Evolutionary conservation across 2,888 invertebrate genomes (phyloP).

Genomic region (Apamea epomidion): DNA sequence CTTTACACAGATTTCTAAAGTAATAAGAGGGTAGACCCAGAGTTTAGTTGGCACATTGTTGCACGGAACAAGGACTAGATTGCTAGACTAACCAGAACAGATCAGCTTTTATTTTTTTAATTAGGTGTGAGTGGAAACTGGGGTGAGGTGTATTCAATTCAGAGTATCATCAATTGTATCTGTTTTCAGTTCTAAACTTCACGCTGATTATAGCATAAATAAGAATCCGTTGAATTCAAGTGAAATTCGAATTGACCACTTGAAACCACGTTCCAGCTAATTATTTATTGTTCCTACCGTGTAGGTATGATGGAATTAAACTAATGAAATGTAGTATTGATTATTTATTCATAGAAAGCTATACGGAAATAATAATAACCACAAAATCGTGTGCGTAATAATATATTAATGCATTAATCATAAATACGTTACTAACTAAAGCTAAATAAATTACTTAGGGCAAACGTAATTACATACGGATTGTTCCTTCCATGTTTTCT

Average conservation of each 20-base stretch:
- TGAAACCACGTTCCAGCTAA: neutral
- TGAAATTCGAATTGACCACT: neutral
- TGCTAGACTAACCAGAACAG: conserved; percentile 3
- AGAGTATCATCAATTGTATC: neutral
- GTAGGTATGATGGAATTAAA: neutral
- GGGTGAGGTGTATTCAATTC: conserved; percentile 2
- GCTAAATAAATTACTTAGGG: conserved; percentile 39
- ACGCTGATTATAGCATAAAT: neutral
- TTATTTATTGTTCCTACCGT: neutral
- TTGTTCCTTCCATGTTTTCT: conserved; percentile 68
- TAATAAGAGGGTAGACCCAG: neutral
- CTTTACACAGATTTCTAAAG: conserved; percentile 2
- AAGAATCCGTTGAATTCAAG: neutral
- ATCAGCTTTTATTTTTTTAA: conserved; percentile 21
- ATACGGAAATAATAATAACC: neutral
- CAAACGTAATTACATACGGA: conserved; percentile 57
- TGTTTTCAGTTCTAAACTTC: neutral
- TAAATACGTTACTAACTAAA: conserved; percentile 26
- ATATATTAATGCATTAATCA: conserved; percentile 18
- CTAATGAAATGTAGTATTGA: neutral
- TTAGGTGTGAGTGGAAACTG: neutral
- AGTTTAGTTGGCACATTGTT: conserved; percentile 1
- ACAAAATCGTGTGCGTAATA: neutral
- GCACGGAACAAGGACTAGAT: neutral
- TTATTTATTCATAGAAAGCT: neutral